Evolutionary conservation across 2,113 vertebrate genomes (phyloP).

Genomic region (Lagopus muta): DNA sequence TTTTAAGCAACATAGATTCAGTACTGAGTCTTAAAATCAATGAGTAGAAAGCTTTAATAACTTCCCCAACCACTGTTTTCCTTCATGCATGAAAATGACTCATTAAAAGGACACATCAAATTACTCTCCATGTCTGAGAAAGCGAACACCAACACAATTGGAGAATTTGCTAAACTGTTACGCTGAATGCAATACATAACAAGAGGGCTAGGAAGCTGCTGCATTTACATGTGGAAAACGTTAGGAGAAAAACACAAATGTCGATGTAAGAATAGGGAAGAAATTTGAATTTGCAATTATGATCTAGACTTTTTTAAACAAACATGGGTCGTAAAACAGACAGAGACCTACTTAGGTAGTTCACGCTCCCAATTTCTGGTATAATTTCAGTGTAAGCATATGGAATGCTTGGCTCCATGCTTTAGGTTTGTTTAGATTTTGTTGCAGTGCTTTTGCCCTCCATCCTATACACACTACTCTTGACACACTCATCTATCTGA

Average conservation of each 20-base stretch:
- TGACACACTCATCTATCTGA: not conserved
- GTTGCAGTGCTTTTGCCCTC: not conserved
- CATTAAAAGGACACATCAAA: slow-evolving; percentile 46
- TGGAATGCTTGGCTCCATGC: slow-evolving; percentile 2
- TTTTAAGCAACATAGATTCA: slow-evolving; percentile 22
- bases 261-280: slow-evolving; percentile 37
- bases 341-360: slow-evolving; percentile 44
- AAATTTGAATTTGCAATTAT: slow-evolving; percentile 52
- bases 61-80: slow-evolving; percentile 43
- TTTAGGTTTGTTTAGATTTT: slow-evolving; percentile 41
- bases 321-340: slow-evolving; percentile 8
- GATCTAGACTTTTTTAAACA: slow-evolving; percentile 35
- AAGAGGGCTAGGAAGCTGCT: slow-evolving; percentile 13
- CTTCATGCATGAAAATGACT: slow-evolving; percentile 9
- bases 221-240: slow-evolving; percentile 11
- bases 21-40: slow-evolving; percentile 33
- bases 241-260: slow-evolving; percentile 50
- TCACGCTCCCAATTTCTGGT: slow-evolving; percentile 37
- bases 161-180: slow-evolving; percentile 16
- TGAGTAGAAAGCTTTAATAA: slow-evolving; percentile 26
- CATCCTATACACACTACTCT: not conserved
- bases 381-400: slow-evolving; percentile 13
- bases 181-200: not conserved
- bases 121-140: slow-evolving; percentile 21
- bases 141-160: slow-evolving; percentile 17